Conservation (phyloP, 2,113 vertebrate species). For the Mastomys natalensis region DNA sequence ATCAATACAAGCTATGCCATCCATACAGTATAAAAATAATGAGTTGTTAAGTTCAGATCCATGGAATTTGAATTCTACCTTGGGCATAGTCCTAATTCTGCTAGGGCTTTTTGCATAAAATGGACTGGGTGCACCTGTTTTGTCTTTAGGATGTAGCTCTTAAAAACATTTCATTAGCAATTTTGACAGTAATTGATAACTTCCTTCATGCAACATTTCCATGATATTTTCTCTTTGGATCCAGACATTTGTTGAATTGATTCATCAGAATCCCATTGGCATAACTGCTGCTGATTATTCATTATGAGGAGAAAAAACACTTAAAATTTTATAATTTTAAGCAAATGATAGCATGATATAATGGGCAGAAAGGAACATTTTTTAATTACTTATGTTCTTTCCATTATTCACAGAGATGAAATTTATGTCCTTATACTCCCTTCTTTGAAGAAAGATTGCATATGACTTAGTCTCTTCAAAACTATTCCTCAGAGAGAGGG, state of each 20-base stretch:
- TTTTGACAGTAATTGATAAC: background rate
- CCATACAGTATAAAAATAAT: background rate
- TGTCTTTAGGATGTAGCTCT: background rate
- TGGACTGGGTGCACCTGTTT: background rate
- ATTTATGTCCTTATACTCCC: background rate
- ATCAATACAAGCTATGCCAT: background rate
- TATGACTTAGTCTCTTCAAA: slow-evolving; percentile 10
- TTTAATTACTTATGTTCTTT: slow-evolving; percentile 4
- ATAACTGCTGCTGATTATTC: background rate
- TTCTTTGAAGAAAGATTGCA: slow-evolving; percentile 3
- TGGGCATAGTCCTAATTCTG: background rate
- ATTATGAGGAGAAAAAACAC: background rate
- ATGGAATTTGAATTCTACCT: background rate
- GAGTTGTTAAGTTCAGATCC: background rate
- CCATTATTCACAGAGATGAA: slow-evolving; percentile 1
- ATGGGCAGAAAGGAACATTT: background rate
- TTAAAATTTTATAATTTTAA: background rate
- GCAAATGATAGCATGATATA: background rate
- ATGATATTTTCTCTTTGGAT: background rate
- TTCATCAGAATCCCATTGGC: background rate
- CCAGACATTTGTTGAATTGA: slow-evolving; percentile 17
- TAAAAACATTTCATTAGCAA: slow-evolving; percentile 31
- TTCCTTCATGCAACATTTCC: background rate
- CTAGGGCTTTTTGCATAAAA: background rate
- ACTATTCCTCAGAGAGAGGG: background rate